Evolutionary conservation across 1,140 invertebrate genomes (phyloP).

Genomic region (Danaus melanippus): DNA sequence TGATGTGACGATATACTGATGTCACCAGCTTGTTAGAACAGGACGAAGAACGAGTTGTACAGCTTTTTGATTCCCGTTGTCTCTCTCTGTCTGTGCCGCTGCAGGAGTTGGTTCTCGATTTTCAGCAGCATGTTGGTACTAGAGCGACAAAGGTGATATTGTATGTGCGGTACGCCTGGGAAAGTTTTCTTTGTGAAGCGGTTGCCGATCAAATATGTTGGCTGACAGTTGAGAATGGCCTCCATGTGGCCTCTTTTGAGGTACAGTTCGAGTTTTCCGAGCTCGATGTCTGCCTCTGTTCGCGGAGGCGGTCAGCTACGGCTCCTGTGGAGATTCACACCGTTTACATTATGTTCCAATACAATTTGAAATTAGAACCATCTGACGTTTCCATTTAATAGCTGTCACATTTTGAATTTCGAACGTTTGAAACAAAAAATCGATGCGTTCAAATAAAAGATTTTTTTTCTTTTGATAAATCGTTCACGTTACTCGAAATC

Average conservation of each 20-base stretch:
- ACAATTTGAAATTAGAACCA: too few relatives aligned
- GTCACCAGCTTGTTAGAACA: slow-evolving; percentile 76
- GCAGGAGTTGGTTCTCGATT: slow-evolving; percentile 80
- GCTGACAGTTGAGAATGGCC: slow-evolving; percentile 35
- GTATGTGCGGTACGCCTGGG: slow-evolving; percentile 45
- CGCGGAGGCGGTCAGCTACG: slow-evolving; percentile 38
- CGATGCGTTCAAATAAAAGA: too few relatives aligned
- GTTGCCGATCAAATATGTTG: slow-evolving; percentile 50
- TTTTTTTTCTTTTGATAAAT: too few relatives aligned
- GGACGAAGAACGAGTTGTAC: slow-evolving; percentile 88
- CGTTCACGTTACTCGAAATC: too few relatives aligned
- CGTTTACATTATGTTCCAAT: neutral
- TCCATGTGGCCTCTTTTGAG: slow-evolving; percentile 46
- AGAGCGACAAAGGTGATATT: slow-evolving; percentile 51
- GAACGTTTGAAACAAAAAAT: too few relatives aligned
- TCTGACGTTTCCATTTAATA: too few relatives aligned
- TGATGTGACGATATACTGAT: slow-evolving; percentile 41
- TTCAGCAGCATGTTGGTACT: slow-evolving; percentile 74
- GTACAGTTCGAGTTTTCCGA: slow-evolving; percentile 12
- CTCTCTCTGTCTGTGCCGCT: slow-evolving; percentile 84
- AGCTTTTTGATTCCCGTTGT: slow-evolving; percentile 87
- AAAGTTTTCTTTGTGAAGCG: slow-evolving; percentile 49
- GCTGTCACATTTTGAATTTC: too few relatives aligned
- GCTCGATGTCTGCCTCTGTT: slow-evolving; percentile 21
- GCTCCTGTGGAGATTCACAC: slow-evolving; percentile 43